Evolutionary conservation across 2,888 invertebrate species (phyloP).

Genomic region (Melanostoma mellinum): DNA sequence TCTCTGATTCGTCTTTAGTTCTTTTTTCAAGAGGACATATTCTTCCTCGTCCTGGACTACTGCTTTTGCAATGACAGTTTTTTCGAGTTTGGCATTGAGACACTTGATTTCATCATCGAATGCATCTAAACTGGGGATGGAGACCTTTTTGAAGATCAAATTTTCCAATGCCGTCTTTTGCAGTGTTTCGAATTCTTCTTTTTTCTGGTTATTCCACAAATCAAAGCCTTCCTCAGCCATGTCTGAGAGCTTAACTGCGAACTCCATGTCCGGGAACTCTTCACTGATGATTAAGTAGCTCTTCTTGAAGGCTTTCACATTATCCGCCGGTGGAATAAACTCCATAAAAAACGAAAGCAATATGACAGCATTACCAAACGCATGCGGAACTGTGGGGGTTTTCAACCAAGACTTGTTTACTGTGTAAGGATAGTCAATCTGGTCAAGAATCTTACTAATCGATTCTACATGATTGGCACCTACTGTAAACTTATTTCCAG

Average conservation of each 20-base stretch:
- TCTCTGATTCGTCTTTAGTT: conserved; percentile 72
- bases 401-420: conserved; percentile 81
- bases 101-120: conserved; percentile 74
- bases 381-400: conserved; percentile 80
- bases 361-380: conserved; percentile 79
- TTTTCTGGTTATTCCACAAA: conserved; percentile 78
- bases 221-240: conserved; percentile 77
- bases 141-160: conserved; percentile 75
- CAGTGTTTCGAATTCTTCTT: conserved; percentile 76
- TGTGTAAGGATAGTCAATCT: conserved; percentile 79
- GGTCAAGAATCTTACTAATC: conserved; percentile 77
- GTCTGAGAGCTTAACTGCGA: conserved; percentile 73
- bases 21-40: conserved; percentile 73
- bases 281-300: conserved; percentile 45
- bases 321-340: conserved; percentile 74
- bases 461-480: conserved; percentile 79
- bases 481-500: conserved; percentile 77
- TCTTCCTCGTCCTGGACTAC: conserved; percentile 73
- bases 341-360: conserved; percentile 79
- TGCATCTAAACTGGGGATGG: conserved; percentile 67
- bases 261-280: conserved; percentile 76
- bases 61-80: conserved; percentile 63
- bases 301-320: conserved; percentile 51
- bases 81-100: conserved; percentile 65
- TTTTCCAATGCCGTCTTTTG: conserved; percentile 75